Conservation (phyloP, 2,113 vertebrate species). For the Corythaeola cristata region DNA sequence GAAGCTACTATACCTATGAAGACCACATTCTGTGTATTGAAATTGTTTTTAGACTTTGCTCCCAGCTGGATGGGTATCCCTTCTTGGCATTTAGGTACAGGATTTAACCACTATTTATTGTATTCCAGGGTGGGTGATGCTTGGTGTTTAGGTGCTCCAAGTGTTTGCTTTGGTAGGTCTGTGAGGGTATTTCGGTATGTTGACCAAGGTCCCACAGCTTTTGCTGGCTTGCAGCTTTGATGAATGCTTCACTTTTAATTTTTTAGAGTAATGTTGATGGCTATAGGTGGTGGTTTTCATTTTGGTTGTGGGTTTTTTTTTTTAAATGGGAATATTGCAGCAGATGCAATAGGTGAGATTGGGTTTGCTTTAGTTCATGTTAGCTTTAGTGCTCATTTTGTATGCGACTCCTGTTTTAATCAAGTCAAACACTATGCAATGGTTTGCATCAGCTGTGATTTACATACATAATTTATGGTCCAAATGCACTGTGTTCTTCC, state of each 20-base stretch:
- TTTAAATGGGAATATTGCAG: no score
- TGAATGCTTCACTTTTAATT: neutral
- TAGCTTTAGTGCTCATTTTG: neutral
- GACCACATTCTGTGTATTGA: neutral
- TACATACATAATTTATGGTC: accelerated
- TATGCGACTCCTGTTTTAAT: neutral
- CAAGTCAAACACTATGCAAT: neutral
- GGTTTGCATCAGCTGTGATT: neutral
- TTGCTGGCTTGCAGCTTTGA: neutral
- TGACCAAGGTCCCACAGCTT: neutral
- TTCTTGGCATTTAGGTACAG: neutral
- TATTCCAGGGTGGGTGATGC: no score
- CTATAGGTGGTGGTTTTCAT: no score
- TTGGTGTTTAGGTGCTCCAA: neutral
- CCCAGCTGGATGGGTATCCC: neutral
- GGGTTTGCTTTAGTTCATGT: neutral
- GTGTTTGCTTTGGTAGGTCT: neutral
- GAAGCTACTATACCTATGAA: neutral
- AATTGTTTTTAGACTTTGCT: neutral
- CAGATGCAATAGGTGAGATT: accelerated
- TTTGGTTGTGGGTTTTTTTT: neutral
- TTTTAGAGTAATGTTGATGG: neutral
- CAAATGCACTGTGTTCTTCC: neutral
- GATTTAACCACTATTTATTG: neutral
- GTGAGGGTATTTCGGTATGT: neutral